phyloP scores from a whole-genome alignment of 2,797 vertebrate species.

The Ptychobarbus kaznakovi region DNA sequence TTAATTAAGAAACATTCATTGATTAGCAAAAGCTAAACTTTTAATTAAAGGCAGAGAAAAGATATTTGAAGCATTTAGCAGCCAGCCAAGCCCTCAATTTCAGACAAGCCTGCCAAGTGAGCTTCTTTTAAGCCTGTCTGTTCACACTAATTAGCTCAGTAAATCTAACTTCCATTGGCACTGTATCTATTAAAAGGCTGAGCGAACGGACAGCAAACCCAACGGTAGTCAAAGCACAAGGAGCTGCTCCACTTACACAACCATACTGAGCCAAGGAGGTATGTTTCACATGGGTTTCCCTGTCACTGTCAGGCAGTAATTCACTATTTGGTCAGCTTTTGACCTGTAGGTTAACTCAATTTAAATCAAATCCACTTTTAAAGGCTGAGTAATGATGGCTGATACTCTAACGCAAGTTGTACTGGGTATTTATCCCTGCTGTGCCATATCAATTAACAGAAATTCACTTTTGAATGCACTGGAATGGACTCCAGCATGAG shows the following conservation, averaged over 20 bases:
- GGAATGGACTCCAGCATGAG: neutral
- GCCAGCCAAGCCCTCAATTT: neutral
- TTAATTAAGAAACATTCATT: neutral
- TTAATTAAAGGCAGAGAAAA: constrained; percentile 34
- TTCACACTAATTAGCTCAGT: constrained; percentile 25
- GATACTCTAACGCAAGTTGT: neutral
- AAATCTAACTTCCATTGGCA: constrained; percentile 31
- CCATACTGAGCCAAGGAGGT: neutral
- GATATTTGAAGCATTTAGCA: neutral
- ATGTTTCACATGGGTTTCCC: neutral
- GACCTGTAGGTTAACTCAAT: constrained; percentile 18
- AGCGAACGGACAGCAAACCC: constrained; percentile 4
- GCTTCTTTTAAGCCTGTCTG: constrained; percentile 35
- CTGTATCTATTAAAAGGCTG: constrained; percentile 1
- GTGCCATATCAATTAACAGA: neutral
- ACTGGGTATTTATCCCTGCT: neutral
- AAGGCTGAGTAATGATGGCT: neutral
- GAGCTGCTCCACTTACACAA: neutral
- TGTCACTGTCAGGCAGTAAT: neutral
- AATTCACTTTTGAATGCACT: neutral
- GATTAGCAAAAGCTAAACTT: constrained; percentile 35
- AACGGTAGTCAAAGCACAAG: neutral
- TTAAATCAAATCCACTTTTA: neutral
- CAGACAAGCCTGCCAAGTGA: neutral
- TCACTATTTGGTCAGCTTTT: neutral